Conservation (phyloP, 2,797 vertebrate genomes). For the Poeciliopsis presidionis region DNA sequence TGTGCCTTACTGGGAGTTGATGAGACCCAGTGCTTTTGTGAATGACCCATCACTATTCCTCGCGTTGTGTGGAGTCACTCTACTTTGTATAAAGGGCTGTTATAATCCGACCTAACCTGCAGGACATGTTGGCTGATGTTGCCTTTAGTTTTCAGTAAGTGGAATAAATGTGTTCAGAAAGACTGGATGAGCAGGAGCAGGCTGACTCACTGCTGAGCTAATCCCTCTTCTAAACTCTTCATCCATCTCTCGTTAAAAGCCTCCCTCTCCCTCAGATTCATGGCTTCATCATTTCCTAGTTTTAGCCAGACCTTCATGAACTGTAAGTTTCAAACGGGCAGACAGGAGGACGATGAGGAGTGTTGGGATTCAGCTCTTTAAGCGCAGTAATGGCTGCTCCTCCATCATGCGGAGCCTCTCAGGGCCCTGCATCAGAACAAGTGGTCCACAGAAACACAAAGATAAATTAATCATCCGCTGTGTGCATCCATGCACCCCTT, state of each 20-base stretch:
- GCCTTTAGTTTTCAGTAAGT: conserved; percentile 30
- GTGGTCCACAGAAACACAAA: conserved; percentile 43
- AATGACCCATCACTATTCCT: background rate
- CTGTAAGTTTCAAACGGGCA: conserved; percentile 29
- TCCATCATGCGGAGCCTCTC: conserved; percentile 52
- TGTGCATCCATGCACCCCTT: conserved; percentile 35
- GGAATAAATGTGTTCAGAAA: conserved; percentile 51
- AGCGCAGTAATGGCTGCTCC: conserved; percentile 51
- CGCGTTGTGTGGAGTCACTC: background rate
- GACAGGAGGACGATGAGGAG: conserved; percentile 25
- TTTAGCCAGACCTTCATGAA: conserved; percentile 35
- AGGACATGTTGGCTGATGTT: conserved; percentile 8
- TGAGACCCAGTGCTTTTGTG: too few relatives aligned
- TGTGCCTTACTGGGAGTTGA: background rate
- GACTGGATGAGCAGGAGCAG: conserved; percentile 27
- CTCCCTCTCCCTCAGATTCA: conserved; percentile 12
- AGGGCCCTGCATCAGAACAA: conserved; percentile 33
- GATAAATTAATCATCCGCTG: conserved; percentile 80
- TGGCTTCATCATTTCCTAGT: conserved; percentile 44
- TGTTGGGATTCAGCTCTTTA: conserved; percentile 52
- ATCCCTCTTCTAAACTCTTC: conserved; percentile 44
- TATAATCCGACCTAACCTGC: background rate
- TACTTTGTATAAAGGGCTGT: background rate
- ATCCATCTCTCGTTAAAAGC: conserved; percentile 3
- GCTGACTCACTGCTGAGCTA: conserved; percentile 46